Conservation (phyloP, 2,888 invertebrate species). For the Harpalus rubripes region DNA sequence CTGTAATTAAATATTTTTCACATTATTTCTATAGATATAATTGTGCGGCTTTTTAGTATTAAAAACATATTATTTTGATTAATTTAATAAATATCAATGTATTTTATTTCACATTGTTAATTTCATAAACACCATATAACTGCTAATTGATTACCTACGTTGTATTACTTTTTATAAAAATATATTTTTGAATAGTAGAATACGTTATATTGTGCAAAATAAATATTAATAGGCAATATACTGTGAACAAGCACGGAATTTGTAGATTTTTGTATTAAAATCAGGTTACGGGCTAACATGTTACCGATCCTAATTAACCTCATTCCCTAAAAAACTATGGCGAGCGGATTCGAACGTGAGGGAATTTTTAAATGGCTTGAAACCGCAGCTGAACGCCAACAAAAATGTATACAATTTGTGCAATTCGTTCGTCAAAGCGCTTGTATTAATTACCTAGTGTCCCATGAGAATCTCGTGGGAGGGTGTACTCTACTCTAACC, state of each 20-base stretch:
- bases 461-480: slow-evolving; percentile 27
- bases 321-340: slow-evolving; percentile 5
- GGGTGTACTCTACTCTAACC: not conserved
- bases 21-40: too few species aligned
- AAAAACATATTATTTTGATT: too few species aligned
- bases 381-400: not conserved
- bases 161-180: too few species aligned
- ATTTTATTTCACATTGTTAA: too few species aligned
- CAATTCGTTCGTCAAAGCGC: slow-evolving; percentile 30
- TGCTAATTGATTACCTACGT: too few species aligned
- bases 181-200: too few species aligned
- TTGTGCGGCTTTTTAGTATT: too few species aligned
- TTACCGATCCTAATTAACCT: slow-evolving; percentile 22
- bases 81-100: too few species aligned
- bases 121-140: too few species aligned
- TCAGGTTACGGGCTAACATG: not conserved
- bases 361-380: slow-evolving; percentile 7
- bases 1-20: too few species aligned
- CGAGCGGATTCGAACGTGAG: not conserved
- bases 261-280: not conserved
- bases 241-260: not conserved
- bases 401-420: slow-evolving; percentile 10
- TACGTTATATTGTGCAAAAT: not conserved
- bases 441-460: slow-evolving; percentile 26
- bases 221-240: slow-evolving; percentile 2